Base-by-base conservation (phyloP, 2,113 vertebrate species). In the Brienomyrus longianalis region DNA sequence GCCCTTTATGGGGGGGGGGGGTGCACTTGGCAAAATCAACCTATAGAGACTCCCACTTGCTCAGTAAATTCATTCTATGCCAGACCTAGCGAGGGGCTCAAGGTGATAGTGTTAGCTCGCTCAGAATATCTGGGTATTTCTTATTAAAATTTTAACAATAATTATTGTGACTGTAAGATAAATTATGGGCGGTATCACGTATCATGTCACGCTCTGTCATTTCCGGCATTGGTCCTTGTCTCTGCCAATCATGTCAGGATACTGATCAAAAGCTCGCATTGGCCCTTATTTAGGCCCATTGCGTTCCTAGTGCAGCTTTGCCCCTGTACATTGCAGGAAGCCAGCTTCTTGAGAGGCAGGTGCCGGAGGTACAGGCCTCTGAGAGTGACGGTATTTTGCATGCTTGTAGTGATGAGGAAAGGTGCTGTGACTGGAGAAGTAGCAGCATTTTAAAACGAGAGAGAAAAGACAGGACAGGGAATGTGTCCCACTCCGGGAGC, bases 371-470 rank as follows among this genome's bases (percentile, higher is more conserved):
- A 11, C n/a, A 3, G n/a, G n/a, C n/a, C 10, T 31, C 83, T 92
- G 91, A 54, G 91, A 91, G 89, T 90, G 90, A 89, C 52, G 87
- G 90, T 39, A 10, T 52, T 8, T 11, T 0, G 90, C 89, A 91
- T 91, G 83, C 89, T 90, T 23, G 5, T 47, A 88, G 87, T 93
- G 92, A 91, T 92, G 94, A 91, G 89, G 91, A 91, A 87, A 92
- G 90, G n/a, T 86, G 89, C 56, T 50, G 92, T 90, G 89, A 92
- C 91, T 92, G 91, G 74, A 8, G 80, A 90, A 88, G 86, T 83
- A 92, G 89, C 84, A 35, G 62, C 39, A 89, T 91, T 89, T 89
- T 90, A 56, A 80, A 74, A 62, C 62, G 54, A 90, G 89, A 85
- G 50, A 90, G 88, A 88, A 92, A 87, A 90, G 45, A 90, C 87